These are phyloP conservation scores for Macroglossus sobrinus DNA, from an alignment of 2,113 vertebrate species.

Conservation along the genomic window DNA sequence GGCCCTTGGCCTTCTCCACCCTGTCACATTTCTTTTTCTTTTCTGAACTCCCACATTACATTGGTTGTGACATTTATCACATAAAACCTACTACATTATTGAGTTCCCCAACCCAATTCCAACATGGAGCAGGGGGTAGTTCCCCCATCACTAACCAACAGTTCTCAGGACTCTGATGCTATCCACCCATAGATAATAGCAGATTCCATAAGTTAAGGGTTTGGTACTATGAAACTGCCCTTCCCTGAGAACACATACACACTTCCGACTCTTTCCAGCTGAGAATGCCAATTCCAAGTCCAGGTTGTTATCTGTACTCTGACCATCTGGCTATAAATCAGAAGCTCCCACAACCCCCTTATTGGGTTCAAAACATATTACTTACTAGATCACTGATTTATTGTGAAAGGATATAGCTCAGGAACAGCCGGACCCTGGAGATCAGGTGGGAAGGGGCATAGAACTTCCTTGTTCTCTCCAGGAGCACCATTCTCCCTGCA, in stretches of 20 bases:
- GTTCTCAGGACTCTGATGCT: background rate
- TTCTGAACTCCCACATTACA: background rate
- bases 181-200: background rate
- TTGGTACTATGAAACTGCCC: background rate
- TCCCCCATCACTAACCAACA: too few relatives aligned
- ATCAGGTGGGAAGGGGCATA: background rate
- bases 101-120: background rate
- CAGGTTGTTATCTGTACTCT: background rate
- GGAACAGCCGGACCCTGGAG: background rate
- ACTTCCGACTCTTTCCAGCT: background rate
- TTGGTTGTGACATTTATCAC: background rate
- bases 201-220: background rate
- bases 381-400: background rate
- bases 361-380: background rate
- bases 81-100: background rate
- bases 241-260: too few relatives aligned
- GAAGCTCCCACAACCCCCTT: background rate
- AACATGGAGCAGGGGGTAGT: background rate
- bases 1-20: background rate
- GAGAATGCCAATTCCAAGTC: background rate
- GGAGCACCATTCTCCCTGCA: too few relatives aligned
- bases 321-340: background rate
- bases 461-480: background rate
- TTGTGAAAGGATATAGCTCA: background rate
- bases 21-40: background rate